Conservation (phyloP, 2,888 invertebrate species). For the Callyntrura sp. region DNA sequence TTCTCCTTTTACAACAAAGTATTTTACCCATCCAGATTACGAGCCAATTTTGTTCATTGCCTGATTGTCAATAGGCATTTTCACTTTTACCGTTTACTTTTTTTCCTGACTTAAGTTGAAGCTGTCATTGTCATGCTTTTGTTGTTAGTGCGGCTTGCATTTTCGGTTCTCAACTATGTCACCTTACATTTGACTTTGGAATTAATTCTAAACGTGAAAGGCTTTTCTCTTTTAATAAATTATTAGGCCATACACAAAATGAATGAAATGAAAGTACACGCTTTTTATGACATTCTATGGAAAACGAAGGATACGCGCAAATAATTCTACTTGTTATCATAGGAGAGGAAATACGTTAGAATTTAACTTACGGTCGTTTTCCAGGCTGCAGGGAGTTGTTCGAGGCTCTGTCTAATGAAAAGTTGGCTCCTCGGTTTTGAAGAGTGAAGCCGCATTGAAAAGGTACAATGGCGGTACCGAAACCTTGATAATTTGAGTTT, state of each 20-base stretch:
- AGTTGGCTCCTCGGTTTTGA: slow-evolving; percentile 84
- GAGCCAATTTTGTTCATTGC: slow-evolving; percentile 16
- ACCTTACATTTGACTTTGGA: slow-evolving; percentile 38
- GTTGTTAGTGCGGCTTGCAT: background rate
- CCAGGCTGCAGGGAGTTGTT: slow-evolving; percentile 78
- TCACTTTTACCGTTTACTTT: too few species aligned
- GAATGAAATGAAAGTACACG: slow-evolving; percentile 13
- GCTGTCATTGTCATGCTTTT: background rate
- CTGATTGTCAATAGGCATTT: too few species aligned
- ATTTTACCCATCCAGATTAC: background rate
- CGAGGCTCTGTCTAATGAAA: slow-evolving; percentile 79
- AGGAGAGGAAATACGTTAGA: too few species aligned
- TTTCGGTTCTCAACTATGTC: background rate
- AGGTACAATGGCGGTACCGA: slow-evolving; percentile 85
- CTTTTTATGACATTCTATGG: slow-evolving; percentile 1
- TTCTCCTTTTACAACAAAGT: background rate
- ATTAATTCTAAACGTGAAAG: slow-evolving; percentile 25
- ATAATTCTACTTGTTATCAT: slow-evolving; percentile 83
- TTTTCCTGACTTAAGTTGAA: too few species aligned
- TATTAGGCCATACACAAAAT: background rate
- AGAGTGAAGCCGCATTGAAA: slow-evolving; percentile 85
- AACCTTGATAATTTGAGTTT: slow-evolving; percentile 85
- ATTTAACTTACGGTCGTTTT: slow-evolving; percentile 83
- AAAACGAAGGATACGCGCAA: slow-evolving; percentile 83
- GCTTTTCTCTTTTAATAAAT: slow-evolving; percentile 45